A percentile compares a stretch with the other conserved stretches of the same genome.
These are phyloP conservation scores for Leucophenga varia DNA, from an alignment of 1,140 invertebrate species.

Conservation along the genomic window DNA sequence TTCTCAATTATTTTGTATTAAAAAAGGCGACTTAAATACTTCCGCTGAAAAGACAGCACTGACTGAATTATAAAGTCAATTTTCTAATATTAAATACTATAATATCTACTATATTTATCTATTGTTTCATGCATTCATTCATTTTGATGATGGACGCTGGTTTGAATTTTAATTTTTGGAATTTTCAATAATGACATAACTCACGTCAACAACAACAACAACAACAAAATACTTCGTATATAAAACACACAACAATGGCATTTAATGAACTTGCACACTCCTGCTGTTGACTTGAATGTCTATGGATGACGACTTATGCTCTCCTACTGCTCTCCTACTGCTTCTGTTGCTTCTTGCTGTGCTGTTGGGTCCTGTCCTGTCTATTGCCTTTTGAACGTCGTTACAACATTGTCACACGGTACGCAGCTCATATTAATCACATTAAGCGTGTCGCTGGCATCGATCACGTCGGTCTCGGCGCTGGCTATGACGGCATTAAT, in stretches of 20 bases:
- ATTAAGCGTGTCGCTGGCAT: conserved; percentile 83
- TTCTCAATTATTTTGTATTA: too few relatives aligned
- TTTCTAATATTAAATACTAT: conserved; percentile 34
- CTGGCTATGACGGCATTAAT: conserved; percentile 88
- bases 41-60: too few relatives aligned
- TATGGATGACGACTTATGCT: conserved; percentile 2
- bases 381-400: not conserved
- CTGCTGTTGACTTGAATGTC: conserved; percentile 14
- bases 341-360: not conserved
- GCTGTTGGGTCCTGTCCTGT: not conserved
- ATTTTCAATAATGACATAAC: conserved; percentile 40
- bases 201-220: conserved; percentile 16
- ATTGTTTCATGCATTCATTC: conserved; percentile 19
- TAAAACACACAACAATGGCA: conserved; percentile 37
- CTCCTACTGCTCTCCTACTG: conserved; percentile 2
- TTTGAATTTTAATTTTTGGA: conserved; percentile 37
- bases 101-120: too few relatives aligned
- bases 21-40: too few relatives aligned
- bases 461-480: conserved; percentile 85
- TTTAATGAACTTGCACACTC: conserved; percentile 44
- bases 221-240: too few relatives aligned
- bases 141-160: conserved; percentile 19
- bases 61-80: too few relatives aligned
- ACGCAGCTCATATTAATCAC: conserved; percentile 88
- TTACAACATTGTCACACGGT: not conserved